Evolutionary conservation across 2,797 vertebrate species (phyloP).

Genomic region (Bucorvus abyssinicus): DNA sequence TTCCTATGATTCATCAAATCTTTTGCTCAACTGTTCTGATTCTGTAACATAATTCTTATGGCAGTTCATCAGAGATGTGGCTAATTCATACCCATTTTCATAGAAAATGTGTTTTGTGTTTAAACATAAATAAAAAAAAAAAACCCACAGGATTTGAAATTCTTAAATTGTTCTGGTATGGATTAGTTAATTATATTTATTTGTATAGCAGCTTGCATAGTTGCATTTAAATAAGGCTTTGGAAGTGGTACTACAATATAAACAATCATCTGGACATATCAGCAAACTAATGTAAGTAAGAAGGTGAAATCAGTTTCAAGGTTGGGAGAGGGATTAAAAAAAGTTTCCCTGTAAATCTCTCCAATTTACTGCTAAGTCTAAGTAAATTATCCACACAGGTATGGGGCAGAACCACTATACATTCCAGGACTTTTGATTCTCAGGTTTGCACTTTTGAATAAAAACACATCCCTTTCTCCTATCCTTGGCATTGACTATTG

Average conservation of each 20-base stretch:
- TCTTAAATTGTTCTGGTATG: neutral
- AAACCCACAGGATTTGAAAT: neutral
- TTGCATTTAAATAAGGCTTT: neutral
- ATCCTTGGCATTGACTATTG: neutral
- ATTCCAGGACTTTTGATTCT: neutral
- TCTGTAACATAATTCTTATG: neutral
- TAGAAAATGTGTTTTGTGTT: fast-evolving
- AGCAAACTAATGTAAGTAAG: neutral
- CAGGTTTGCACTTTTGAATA: neutral
- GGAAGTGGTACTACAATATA: neutral
- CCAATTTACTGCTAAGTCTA: neutral
- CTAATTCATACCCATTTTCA: neutral
- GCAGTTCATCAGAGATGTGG: neutral
- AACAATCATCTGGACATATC: neutral
- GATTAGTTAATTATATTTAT: neutral
- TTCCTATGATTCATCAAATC: neutral
- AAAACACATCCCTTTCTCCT: neutral
- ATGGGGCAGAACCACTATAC: neutral
- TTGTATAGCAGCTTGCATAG: neutral
- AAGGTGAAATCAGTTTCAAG: neutral
- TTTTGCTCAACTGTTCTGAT: neutral
- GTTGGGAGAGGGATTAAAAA: neutral
- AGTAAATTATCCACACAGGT: neutral
- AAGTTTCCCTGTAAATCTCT: neutral
- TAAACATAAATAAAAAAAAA: neutral